phyloP scores from a whole-genome alignment of 2,888 invertebrate genomes.

The Eilema griseolum region DNA sequence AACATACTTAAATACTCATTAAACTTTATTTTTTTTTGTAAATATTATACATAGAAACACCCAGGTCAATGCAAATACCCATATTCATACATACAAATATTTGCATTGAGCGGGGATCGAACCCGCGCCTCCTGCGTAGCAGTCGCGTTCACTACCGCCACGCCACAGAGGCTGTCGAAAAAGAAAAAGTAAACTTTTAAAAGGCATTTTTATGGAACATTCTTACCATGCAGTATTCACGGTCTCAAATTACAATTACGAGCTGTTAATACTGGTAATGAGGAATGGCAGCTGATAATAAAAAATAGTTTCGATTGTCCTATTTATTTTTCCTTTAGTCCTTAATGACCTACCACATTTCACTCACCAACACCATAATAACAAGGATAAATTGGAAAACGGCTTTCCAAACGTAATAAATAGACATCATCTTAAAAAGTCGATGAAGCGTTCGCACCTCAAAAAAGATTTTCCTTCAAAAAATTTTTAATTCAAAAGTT shows the following conservation, averaged over 20 bases:
- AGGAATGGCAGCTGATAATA: background rate
- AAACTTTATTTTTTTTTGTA: no score
- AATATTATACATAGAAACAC: no score
- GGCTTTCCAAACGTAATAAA: background rate
- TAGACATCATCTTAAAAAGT: background rate
- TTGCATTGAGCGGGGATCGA: no score
- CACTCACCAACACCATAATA: background rate
- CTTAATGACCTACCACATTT: no score
- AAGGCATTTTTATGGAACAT: background rate
- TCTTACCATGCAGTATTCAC: background rate
- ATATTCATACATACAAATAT: no score
- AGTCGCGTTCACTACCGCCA: no score
- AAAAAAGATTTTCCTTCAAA: background rate
- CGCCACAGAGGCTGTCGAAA: no score
- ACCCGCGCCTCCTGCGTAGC: no score
- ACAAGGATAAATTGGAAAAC: background rate
- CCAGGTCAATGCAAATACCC: no score
- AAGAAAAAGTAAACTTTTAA: background rate
- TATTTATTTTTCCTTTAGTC: background rate
- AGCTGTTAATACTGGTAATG: background rate
- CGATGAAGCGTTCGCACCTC: background rate
- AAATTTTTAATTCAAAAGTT: conserved; percentile 13
- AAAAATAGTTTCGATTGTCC: background rate
- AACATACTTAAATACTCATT: no score
- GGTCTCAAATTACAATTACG: no score